Evolutionary conservation across 2,797 vertebrate genomes (phyloP), one percentile per base, ranked within the genome.

Genomic region (Cryptoblepharus egeriae): DNA sequence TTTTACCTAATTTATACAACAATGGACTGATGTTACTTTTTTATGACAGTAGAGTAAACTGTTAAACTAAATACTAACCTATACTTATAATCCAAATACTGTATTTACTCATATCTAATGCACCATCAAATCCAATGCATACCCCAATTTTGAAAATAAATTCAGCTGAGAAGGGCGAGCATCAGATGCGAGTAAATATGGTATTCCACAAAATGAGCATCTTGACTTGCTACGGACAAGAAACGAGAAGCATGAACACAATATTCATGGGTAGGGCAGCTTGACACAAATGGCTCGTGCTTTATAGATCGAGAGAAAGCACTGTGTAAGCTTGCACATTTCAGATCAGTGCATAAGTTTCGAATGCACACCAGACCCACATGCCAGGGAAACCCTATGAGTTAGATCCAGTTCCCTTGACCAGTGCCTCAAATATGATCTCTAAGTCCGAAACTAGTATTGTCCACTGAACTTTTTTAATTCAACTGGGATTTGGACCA

Each of bases 401-500:
- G 20, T 26, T 65, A 18, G 32, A 32, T 30, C 2, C 3, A n/a
- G 12, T 2, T 70, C 58, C 24, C 10, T n/a, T 64, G 42, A 32
- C 26, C 45, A 5, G 30, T 52, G 75, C 42, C 63, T 52, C 61
- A 65, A 16, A 32, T 28, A 13, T 77, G n/a, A 70, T 8, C n/a
- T 26, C 7, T 20, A n/a, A n/a, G 15, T 4, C 49, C 15, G 2
- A 10, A 81, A 65, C 32, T 5, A 24, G n/a, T 6, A 3, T 55
- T 42, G 26, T n/a, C 28, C 52, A 65, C 35, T 35, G 63, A 63
- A 83, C 87, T 0, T 84, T 81, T 42, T 30, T 32, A 55, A 8
- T 76, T 85, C 77, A 78, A 71, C n/a, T 35, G 42, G 63, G 79
- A 80, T 81, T 89, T 67, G 86, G 67, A 85, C 61, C 75, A 88